Base-by-base conservation (phyloP, 2,888 invertebrate species). In the Drosophila diplacantha region DNA sequence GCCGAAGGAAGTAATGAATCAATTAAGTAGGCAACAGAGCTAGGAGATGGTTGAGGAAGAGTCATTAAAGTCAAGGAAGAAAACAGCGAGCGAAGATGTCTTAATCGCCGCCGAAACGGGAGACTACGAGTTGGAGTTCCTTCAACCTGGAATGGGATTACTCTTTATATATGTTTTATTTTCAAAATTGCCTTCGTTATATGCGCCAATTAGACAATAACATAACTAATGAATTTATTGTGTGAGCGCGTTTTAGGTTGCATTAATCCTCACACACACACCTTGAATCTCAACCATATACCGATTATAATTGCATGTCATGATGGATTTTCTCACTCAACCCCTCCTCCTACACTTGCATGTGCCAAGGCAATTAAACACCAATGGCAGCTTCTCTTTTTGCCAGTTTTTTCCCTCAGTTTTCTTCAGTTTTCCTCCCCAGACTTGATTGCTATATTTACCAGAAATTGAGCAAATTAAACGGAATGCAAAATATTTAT, bases 121-220 rank as follows among this genome's bases (percentile, higher is more conserved):
- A 43, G 24, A 11, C 14, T 39, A 22, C 39, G 34, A 18, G n/a
- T 11, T 16, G 16, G 43, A 55, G 58, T 59, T 59, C 56, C 58
- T 55, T 59, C 56, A 59, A 55, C 58, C 38, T 55, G 55, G 8
- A 44, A 18, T 44, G 16, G 18, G 44, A 31, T 18, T 44, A 44
- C 44, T 29, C 29, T 39, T 51, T 32, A 38, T 54, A 47, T 60
- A 47, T 54, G 18, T 20, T 31, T 38, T 46, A 46, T 31, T 46
- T 60, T 76, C 41, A 58, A 71, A 83, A 72, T 79, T 62, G 74
- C 68, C 66, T 74, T 81, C 83, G 80, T 83, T 80, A 75, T 81
- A 83, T 80, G 80, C 72, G 67, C 69, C 74, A 83, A 83, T 80
- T 80, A 80, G 73, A 74, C 80, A 81, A 76, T 76, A 74, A 70